Evolutionary conservation across 2,113 vertebrate species (phyloP).

Genomic region (Geococcyx californianus): DNA sequence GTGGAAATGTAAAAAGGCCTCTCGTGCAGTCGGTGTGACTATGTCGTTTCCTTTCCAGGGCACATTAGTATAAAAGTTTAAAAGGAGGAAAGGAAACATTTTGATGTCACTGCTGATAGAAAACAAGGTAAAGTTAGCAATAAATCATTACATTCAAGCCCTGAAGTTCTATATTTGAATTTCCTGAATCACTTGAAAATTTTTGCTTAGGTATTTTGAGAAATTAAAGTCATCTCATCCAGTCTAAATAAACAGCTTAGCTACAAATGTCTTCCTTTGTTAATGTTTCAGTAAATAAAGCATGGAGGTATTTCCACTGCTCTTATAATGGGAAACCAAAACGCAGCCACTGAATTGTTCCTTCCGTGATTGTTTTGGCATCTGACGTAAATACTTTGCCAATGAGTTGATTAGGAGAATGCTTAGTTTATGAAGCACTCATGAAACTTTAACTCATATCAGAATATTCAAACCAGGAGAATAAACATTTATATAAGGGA

Average conservation of each 20-base stretch:
- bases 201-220: background rate
- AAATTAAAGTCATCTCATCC: background rate
- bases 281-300: background rate
- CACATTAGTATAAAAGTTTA: background rate
- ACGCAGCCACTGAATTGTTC: background rate
- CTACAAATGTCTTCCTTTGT: background rate
- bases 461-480: background rate
- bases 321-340: background rate
- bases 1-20: background rate
- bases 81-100: background rate
- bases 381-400: background rate
- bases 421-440: background rate
- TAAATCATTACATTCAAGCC: background rate
- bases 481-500: background rate
- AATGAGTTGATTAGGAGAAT: background rate
- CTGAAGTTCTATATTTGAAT: background rate
- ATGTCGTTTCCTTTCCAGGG: background rate
- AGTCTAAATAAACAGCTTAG: conserved; percentile 1
- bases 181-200: background rate
- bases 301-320: background rate
- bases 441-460: background rate
- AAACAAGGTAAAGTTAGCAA: background rate
- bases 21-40: background rate
- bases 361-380: background rate
- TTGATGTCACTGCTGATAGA: background rate